Base-by-base conservation (phyloP, 2,888 invertebrate genomes). In the Drosophila fulvimacula region DNA sequence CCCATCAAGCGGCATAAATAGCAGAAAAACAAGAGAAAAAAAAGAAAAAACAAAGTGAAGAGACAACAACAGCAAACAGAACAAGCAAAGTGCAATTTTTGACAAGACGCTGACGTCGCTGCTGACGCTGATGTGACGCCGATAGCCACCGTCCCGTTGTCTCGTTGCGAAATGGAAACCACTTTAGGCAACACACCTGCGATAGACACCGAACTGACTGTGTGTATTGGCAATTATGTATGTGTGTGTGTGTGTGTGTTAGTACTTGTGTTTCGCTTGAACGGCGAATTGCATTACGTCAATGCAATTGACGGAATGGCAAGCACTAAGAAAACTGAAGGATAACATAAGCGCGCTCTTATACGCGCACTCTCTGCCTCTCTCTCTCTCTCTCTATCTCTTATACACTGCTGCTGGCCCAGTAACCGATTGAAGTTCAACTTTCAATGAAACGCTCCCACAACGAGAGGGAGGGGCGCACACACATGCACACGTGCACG, bases 181-280 rank as follows among this genome's bases (percentile, higher is more conserved):
- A 83, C 82, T 83, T 86, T 79, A 66, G 75, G 68, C 77, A 68
- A 73, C 77, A 83, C 84, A 81, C 87, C 86, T 83, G 86, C 86
- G 55, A 81, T 69, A 72, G 66, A 73, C 73, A 67, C 62, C 36
- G 24, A 62, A 39, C 64, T 67, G 51, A 57, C 32, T 75, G 48
- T 59, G 34, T 75, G 52, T 64, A 62, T 41, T 53, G 53, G 48
- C 49, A 53, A 44, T 34, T 51, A 36, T 51, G 51, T 51, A n/a
- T 9, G 39, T 34, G 24, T 62, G 48, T 57, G 42, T 51, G 41
- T 46, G 36, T 57, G 41, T 57, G 41, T 56, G 51, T 44, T 65
- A 49, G 39, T 65, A 53, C 69, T 59, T 67, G 41, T 62, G 41
- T 49, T 42, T 42, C 24, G 63, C 44, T 73, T 69, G 32, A 74